Evolutionary conservation across 1,140 invertebrate genomes (phyloP).

Genomic region (Steinernema feltiae): DNA sequence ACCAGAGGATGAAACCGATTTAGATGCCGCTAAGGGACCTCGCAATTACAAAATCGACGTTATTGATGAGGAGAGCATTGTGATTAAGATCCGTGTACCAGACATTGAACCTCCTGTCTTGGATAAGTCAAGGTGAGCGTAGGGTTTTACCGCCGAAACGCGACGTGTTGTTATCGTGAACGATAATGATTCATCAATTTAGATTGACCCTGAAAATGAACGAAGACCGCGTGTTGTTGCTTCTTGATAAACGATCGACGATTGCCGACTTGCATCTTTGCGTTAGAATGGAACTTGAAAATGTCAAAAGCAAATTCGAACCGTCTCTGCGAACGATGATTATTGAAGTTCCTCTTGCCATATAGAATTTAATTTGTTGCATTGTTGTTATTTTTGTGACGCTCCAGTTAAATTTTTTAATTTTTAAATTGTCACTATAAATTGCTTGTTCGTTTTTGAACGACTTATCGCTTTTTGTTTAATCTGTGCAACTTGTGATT

Average conservation of each 20-base stretch:
- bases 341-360: background rate
- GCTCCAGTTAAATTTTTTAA: background rate
- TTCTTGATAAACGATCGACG: background rate
- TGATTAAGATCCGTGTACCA: background rate
- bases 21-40: background rate
- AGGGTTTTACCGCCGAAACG: no score
- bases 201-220: slow-evolving; percentile 1
- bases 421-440: no score
- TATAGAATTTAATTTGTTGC: background rate
- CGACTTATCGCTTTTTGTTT: no score
- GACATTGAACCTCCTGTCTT: background rate
- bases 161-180: no score
- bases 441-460: no score
- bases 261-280: background rate
- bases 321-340: background rate
- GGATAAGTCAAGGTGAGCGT: background rate
- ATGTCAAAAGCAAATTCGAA: background rate
- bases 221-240: background rate
- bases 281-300: background rate
- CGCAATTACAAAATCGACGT: background rate
- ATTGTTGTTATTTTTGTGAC: background rate
- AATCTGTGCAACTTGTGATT: no score
- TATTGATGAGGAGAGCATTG: background rate
- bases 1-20: background rate
- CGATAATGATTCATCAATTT: no score